A percentile compares a stretch with the other conserved stretches of the same genome.
phyloP scores from a whole-genome alignment of 2,888 invertebrate species.

The Actias luna region DNA sequence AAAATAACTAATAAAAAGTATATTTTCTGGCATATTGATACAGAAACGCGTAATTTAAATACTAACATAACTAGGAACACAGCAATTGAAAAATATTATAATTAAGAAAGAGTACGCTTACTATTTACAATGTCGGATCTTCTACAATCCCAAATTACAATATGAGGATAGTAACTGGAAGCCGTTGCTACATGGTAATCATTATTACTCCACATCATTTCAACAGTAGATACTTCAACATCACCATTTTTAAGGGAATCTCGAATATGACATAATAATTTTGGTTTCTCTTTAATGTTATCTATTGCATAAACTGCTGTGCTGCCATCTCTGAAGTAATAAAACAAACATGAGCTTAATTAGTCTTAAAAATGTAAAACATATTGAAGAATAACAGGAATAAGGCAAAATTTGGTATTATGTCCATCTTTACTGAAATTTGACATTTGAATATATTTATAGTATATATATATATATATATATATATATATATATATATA shows the following conservation, averaged over 20 bases:
- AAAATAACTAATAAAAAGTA: too few species aligned
- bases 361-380: too few species aligned
- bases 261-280: slow-evolving; percentile 45
- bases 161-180: slow-evolving; percentile 43
- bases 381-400: too few species aligned
- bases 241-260: slow-evolving; percentile 59
- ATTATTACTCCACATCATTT: slow-evolving; percentile 40
- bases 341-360: not conserved
- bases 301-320: slow-evolving; percentile 47
- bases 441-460: too few species aligned
- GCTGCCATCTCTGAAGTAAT: slow-evolving; percentile 63
- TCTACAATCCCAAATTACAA: slow-evolving; percentile 44
- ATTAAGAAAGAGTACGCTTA: too few species aligned
- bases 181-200: slow-evolving; percentile 45
- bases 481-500: too few species aligned
- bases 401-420: too few species aligned
- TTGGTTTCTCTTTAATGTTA: slow-evolving; percentile 42
- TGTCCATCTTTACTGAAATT: too few species aligned
- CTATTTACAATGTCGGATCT: slow-evolving; percentile 17
- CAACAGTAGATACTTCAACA: slow-evolving; percentile 66
- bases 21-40: too few species aligned
- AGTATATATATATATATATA: too few species aligned
- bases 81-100: not conserved
- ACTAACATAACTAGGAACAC: too few species aligned
- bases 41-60: too few species aligned